Evolutionary conservation across 2,888 invertebrate species (phyloP), one percentile per base, ranked within the genome.

Genomic region (Dilophus febrilis): DNA sequence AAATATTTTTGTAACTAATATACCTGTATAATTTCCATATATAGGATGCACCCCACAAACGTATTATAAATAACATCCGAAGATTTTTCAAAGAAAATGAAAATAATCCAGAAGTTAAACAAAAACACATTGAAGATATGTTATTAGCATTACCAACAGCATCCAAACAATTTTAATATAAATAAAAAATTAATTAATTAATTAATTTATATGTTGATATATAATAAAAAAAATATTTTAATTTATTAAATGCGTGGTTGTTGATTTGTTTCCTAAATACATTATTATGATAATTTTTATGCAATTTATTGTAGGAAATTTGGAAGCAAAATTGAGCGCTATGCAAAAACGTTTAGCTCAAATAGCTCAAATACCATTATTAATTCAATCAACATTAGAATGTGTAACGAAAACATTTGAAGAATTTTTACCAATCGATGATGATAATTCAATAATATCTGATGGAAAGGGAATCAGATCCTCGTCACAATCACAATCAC

Each of bases 11-110:
- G 19, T 10, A 2, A 6, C 22, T 10, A 28, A 28, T 40, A 17
- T 13, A 13, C 6, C 35, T 19, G 17, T 12, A 8, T 36, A 16
- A 45, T 44, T 45, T 42, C 42, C 38, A 45, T 43, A 54, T 57
- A 19, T 55, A 63, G 55, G 72, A 72, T 56, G 67, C 71, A 51
- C 72, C 73, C 17, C 73, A 73, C 58, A 70, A 70, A 59, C 70
- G 72, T 53, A 70, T 72, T 49, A 65, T 73, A 42, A 64, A 71
- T 46, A 72, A 73, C 56, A 64, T 73, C 45, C 63, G 67, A 44
- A 57, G 60, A 42, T 61, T 61, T 51, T 60, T 61, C 49, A 52
- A 54, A 42, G 62, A 61, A 49, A 58, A 57, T 38, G 58, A 59
- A 50, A 56, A 60, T 36, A 59, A 60, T 45, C 45, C 50, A 28